These are phyloP conservation scores for Meteorus sp. DNA, from an alignment of 1,140 invertebrate genomes.

Conservation along the genomic window DNA sequence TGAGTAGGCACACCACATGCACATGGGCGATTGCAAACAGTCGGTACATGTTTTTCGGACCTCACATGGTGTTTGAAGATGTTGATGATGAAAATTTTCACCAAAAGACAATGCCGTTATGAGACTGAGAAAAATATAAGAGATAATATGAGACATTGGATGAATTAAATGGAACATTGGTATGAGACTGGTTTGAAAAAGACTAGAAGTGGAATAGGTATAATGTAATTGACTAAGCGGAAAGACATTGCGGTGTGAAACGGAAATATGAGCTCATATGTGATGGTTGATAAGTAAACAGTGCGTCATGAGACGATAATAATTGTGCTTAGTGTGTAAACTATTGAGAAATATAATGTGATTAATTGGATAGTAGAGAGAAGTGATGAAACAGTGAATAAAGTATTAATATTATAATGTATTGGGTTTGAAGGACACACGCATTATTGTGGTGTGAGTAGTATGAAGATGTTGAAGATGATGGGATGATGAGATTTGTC, in stretches of 20 bases:
- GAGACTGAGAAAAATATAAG: slow-evolving; percentile 13
- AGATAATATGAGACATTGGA: not conserved
- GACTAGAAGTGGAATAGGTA: not conserved
- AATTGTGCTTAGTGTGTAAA: too few species aligned
- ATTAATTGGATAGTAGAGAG: too few species aligned
- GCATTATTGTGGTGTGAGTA: too few species aligned
- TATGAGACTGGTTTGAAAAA: not conserved
- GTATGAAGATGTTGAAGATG: too few species aligned
- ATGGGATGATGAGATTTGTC: too few species aligned
- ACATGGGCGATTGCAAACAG: slow-evolving; percentile 39
- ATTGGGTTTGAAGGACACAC: too few species aligned
- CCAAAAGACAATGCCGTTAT: not conserved
- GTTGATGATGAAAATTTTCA: slow-evolving; percentile 29
- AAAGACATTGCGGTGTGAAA: slow-evolving; percentile 43
- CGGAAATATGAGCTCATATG: slow-evolving; percentile 42
- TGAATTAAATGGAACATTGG: not conserved
- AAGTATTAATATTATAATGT: too few species aligned
- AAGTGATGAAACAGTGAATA: too few species aligned
- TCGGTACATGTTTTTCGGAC: slow-evolving; percentile 35
- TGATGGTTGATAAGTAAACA: slow-evolving; percentile 37
- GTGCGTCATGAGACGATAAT: slow-evolving; percentile 25
- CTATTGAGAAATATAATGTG: too few species aligned
- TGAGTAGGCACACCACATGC: slow-evolving; percentile 42
- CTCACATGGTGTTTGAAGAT: slow-evolving; percentile 30
- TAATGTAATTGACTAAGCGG: not conserved